A percentile compares a stretch with the other conserved stretches of the same genome.
phyloP scores from a whole-genome alignment of 2,113 vertebrate genomes.

The Nibea albiflora region DNA sequence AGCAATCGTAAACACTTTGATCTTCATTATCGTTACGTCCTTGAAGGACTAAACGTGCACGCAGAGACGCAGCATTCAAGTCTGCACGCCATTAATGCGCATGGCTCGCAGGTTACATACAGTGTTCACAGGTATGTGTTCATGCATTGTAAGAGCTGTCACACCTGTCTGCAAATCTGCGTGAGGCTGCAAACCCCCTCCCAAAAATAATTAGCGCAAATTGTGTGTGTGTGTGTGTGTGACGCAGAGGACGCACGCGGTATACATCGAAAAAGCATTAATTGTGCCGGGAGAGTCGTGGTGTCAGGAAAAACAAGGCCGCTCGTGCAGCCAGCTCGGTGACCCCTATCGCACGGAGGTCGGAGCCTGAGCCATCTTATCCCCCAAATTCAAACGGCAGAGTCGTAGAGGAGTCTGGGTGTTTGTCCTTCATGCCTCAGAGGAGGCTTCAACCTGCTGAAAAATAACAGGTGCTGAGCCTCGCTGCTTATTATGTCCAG shows the following conservation, averaged over 20 bases:
- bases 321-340: slow-evolving; percentile 43
- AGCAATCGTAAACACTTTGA: slow-evolving; percentile 36
- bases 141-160: neutral
- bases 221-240: neutral
- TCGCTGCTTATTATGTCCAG: slow-evolving; percentile 74
- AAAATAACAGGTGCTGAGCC: slow-evolving; percentile 76
- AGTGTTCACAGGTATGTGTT: neutral
- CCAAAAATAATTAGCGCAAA: neutral
- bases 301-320: slow-evolving; percentile 51
- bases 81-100: neutral
- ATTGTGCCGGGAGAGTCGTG: slow-evolving; percentile 10
- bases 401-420: slow-evolving; percentile 42
- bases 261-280: slow-evolving; percentile 12
- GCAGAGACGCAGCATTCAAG: neutral
- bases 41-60: slow-evolving; percentile 38
- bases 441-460: slow-evolving; percentile 72
- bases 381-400: slow-evolving; percentile 47
- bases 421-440: slow-evolving; percentile 81
- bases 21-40: slow-evolving; percentile 36
- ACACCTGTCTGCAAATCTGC: neutral
- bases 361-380: slow-evolving; percentile 49
- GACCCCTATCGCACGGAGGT: slow-evolving; percentile 65
- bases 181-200: neutral
- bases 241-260: slow-evolving; percentile 1
- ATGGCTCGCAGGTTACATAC: neutral